Percentiles rank a stretch among this genome's conserved stretches.
phyloP scores from a whole-genome alignment of 2,797 vertebrate species.

The Enteromius radiatus region DNA sequence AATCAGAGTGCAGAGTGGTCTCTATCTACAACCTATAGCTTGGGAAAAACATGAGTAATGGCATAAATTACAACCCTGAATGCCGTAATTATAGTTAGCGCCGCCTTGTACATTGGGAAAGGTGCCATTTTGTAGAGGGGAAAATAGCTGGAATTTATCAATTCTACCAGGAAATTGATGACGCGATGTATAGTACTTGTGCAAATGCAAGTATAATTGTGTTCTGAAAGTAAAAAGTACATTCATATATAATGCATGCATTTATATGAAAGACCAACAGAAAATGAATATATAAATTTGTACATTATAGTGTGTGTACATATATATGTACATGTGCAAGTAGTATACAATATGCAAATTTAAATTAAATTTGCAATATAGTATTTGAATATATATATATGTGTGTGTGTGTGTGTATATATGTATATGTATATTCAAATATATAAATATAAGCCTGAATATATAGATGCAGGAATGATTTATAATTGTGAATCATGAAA shows the following conservation, averaged over 20 bases:
- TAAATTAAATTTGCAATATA: too few relatives aligned
- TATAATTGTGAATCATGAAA: background rate
- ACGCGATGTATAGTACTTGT: background rate
- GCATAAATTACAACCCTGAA: constrained; percentile 8
- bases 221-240: background rate
- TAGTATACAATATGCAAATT: too few relatives aligned
- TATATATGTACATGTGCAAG: background rate
- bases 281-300: background rate
- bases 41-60: constrained; percentile 21
- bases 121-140: background rate
- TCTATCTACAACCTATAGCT: constrained; percentile 16
- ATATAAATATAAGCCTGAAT: background rate
- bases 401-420: background rate
- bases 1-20: background rate
- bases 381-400: too few relatives aligned
- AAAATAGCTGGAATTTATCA: background rate
- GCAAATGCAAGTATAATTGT: background rate
- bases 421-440: background rate
- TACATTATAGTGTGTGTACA: background rate
- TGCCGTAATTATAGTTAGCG: background rate
- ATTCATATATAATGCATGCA: background rate
- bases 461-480: background rate
- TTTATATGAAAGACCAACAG: background rate
- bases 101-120: background rate
- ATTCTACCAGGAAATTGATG: background rate